phyloP scores from a whole-genome alignment of 2,888 invertebrate genomes.

The Sturmia bella region DNA sequence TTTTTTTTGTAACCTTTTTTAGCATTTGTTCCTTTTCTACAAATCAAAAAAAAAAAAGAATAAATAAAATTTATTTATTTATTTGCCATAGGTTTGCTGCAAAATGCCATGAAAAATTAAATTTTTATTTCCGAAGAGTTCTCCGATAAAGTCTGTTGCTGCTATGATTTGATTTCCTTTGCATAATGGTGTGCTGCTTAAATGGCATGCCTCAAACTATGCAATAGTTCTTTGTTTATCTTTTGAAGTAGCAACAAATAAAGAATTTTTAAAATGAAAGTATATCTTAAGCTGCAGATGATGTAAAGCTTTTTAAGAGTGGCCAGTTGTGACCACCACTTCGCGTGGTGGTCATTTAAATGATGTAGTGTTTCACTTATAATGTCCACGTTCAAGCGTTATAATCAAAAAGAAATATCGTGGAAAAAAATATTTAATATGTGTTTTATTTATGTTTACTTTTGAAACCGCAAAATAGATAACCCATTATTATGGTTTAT shows the following conservation, averaged over 20 bases:
- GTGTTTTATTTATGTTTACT: too few relatives aligned
- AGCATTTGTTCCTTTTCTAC: not conserved
- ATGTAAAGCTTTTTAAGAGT: not conserved
- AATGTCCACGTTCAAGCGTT: too few relatives aligned
- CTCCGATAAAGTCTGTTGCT: not conserved
- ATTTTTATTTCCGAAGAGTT: conserved; percentile 9
- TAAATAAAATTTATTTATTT: conserved; percentile 22
- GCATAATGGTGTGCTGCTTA: conserved; percentile 25
- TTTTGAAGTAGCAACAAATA: not conserved
- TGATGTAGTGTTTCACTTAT: too few relatives aligned
- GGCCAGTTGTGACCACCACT: not conserved
- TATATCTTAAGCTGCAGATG: not conserved
- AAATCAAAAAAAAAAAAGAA: not conserved
- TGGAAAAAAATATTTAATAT: too few relatives aligned
- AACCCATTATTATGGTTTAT: too few relatives aligned
- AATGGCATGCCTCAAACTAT: conserved; percentile 38
- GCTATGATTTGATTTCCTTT: conserved; percentile 28
- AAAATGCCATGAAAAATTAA: conserved; percentile 1
- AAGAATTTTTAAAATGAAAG: not conserved
- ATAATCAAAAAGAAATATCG: too few relatives aligned
- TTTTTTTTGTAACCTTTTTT: conserved; percentile 28
- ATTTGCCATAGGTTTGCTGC: conserved; percentile 3
- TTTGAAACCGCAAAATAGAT: too few relatives aligned
- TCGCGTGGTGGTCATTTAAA: too few relatives aligned
- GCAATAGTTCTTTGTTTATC: not conserved